Percentiles rank a stretch among this genome's conserved stretches.
These are phyloP conservation scores for Rafetus swinhoei DNA, from an alignment of 2,113 vertebrate genomes.

Conservation along the genomic window DNA sequence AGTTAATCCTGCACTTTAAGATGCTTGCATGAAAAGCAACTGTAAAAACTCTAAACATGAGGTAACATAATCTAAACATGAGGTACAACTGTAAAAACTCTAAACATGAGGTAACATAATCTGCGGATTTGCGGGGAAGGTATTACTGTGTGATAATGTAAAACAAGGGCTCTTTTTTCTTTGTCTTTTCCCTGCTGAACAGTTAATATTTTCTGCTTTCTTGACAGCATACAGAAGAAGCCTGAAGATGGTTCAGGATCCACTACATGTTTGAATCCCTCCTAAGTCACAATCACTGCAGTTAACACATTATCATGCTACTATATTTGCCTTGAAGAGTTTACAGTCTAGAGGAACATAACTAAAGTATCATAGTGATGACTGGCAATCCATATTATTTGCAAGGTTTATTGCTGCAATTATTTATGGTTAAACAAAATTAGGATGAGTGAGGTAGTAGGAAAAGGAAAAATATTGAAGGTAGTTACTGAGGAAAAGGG, in stretches of 20 bases:
- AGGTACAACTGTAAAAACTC: background rate
- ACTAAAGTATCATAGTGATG: accelerated
- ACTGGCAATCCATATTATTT: accelerated
- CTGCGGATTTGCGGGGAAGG: background rate
- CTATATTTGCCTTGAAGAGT: background rate
- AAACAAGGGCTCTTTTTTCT: background rate
- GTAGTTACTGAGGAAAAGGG: background rate
- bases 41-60: background rate
- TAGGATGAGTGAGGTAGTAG: background rate
- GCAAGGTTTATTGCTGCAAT: background rate
- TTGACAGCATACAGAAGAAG: background rate
- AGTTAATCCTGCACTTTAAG: background rate
- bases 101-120: background rate
- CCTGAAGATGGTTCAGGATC: background rate
- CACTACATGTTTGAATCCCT: background rate
- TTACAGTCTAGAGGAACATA: background rate
- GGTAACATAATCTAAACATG: background rate
- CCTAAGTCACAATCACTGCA: background rate
- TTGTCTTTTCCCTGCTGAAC: background rate
- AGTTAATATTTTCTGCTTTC: background rate
- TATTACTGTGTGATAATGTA: background rate
- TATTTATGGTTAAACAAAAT: background rate
- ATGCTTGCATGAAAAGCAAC: background rate
- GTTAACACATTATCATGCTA: background rate
- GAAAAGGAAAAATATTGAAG: background rate